These are phyloP conservation scores for Miopithecus talapoin DNA, from an alignment of 2,797 vertebrate species.

Conservation along the genomic window DNA sequence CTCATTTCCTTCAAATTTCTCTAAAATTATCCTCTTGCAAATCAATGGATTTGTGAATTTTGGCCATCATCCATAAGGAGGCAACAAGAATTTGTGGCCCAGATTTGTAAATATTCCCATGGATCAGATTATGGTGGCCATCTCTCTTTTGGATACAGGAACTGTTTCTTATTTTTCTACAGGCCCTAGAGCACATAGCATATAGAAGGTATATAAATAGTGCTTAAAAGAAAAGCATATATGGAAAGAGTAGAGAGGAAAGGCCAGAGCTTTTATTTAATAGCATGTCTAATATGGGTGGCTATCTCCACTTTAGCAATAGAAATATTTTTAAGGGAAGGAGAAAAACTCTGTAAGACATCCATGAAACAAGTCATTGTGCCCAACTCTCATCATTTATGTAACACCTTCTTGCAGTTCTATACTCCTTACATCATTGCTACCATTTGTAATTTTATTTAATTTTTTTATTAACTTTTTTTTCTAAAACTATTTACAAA, in stretches of 20 bases:
- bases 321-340: background rate
- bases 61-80: background rate
- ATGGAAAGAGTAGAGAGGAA: background rate
- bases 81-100: background rate
- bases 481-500: constrained; percentile 12
- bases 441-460: background rate
- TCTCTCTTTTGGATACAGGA: background rate
- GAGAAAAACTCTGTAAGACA: background rate
- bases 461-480: background rate
- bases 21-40: background rate
- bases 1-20: constrained; percentile 5
- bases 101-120: background rate
- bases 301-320: background rate
- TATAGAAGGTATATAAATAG: background rate
- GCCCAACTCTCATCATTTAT: background rate
- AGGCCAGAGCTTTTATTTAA: background rate
- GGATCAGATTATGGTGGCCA: background rate
- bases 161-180: background rate
- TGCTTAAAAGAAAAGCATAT: background rate
- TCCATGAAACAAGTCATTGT: background rate
- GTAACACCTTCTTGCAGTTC: background rate
- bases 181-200: background rate
- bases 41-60: background rate
- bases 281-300: background rate
- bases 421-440: background rate